Conservation (phyloP, 2,888 invertebrate genomes). For the Psococerastis gibbosa region DNA sequence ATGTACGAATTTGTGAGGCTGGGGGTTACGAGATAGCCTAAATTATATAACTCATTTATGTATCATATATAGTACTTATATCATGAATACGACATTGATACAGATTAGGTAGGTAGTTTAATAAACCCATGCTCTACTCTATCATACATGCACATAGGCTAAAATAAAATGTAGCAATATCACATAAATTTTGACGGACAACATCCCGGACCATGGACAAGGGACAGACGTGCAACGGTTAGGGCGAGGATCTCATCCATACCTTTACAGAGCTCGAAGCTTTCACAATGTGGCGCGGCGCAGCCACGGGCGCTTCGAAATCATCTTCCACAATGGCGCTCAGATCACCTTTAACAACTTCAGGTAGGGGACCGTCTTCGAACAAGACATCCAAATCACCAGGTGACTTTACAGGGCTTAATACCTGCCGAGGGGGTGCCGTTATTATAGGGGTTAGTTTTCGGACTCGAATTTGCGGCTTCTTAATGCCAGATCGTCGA, state of each 20-base stretch:
- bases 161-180: too few relatives aligned
- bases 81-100: too few relatives aligned
- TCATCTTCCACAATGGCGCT: neutral
- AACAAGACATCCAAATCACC: neutral
- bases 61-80: too few relatives aligned
- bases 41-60: too few relatives aligned
- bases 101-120: too few relatives aligned
- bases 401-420: neutral
- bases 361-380: neutral
- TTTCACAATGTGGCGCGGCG: neutral
- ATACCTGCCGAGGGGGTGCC: neutral
- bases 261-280: neutral
- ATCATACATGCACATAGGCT: too few relatives aligned
- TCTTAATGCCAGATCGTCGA: neutral
- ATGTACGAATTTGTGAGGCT: too few relatives aligned
- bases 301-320: neutral
- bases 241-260: neutral
- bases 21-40: too few relatives aligned
- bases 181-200: too few relatives aligned
- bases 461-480: neutral
- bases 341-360: neutral
- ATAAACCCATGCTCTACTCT: too few relatives aligned
- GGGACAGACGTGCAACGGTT: neutral
- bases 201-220: neutral
- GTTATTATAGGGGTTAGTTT: conserved; percentile 6